phyloP scores from a whole-genome alignment of 2,113 vertebrate genomes.

The Corynorhinus townsendii region DNA sequence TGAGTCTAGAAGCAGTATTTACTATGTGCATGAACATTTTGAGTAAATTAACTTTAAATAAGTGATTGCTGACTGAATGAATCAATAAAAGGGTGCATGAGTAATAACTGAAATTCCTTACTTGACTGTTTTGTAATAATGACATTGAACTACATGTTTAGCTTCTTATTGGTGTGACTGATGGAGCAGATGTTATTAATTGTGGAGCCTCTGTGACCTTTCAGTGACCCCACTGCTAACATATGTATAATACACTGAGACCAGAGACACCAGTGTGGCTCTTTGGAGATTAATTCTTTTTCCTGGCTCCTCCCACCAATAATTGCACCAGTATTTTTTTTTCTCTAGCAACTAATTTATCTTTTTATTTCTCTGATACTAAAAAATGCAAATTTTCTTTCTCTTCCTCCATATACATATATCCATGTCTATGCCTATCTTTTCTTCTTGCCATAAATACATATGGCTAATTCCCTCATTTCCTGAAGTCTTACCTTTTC shows the following conservation, averaged over 20 bases:
- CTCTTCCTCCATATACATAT: not conserved
- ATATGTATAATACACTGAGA: not conserved
- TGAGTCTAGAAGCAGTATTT: not conserved
- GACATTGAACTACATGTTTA: not conserved
- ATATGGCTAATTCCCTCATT: not conserved
- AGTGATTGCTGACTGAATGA: not conserved
- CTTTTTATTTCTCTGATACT: not conserved
- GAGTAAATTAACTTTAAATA: conserved; percentile 3
- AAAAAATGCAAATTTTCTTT: not conserved
- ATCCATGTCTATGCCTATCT: not conserved
- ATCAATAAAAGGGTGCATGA: not conserved
- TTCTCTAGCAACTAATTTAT: not conserved
- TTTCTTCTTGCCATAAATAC: not conserved
- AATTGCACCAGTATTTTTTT: not conserved
- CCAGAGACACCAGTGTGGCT: not conserved
- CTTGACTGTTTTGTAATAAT: not conserved
- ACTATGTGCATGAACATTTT: not conserved
- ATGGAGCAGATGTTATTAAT: not conserved
- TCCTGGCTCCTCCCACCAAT: not conserved
- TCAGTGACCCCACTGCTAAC: not conserved
- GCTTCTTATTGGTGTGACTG: not conserved
- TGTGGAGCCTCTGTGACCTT: not conserved
- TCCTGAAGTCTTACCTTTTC: not conserved
- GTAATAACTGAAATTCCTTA: not conserved
- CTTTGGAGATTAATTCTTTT: not conserved